Percentiles rank a stretch among this genome's conserved stretches.
Conservation (phyloP, 2,113 vertebrate species). For the Lipotes vexillifer region DNA sequence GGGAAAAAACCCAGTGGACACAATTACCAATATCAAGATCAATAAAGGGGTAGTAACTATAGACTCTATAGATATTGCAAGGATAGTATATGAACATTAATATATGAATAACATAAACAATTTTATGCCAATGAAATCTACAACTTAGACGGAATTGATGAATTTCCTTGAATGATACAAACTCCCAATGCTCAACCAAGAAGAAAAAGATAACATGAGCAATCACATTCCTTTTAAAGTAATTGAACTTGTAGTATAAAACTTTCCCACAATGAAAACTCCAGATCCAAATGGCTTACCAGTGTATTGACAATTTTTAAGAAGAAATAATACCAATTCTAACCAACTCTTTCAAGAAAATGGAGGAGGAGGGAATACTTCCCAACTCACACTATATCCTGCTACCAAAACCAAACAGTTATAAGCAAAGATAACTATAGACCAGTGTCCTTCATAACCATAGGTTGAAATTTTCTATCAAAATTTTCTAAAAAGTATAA, state of each 20-base stretch:
- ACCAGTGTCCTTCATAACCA: background rate
- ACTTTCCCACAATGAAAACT: background rate
- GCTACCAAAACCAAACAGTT: background rate
- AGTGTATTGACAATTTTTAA: background rate
- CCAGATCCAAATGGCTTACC: background rate
- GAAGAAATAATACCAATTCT: background rate
- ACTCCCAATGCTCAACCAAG: background rate
- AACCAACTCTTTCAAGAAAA: background rate
- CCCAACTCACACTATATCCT: background rate
- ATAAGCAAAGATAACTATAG: background rate
- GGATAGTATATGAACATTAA: background rate
- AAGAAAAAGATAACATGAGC: background rate
- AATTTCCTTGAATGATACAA: background rate
- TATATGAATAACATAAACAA: background rate
- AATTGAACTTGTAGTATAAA: background rate
- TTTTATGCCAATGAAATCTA: background rate
- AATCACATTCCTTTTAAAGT: background rate
- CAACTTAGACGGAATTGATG: background rate
- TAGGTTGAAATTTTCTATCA: background rate
- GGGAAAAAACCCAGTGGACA: background rate
- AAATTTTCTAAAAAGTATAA: background rate
- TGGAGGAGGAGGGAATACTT: background rate
- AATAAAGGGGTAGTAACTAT: background rate
- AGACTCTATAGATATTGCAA: background rate
- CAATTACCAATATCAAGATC: background rate